Evolutionary conservation across 2,888 invertebrate species (phyloP).

Genomic region (Gastracanthus pulcherrimus): DNA sequence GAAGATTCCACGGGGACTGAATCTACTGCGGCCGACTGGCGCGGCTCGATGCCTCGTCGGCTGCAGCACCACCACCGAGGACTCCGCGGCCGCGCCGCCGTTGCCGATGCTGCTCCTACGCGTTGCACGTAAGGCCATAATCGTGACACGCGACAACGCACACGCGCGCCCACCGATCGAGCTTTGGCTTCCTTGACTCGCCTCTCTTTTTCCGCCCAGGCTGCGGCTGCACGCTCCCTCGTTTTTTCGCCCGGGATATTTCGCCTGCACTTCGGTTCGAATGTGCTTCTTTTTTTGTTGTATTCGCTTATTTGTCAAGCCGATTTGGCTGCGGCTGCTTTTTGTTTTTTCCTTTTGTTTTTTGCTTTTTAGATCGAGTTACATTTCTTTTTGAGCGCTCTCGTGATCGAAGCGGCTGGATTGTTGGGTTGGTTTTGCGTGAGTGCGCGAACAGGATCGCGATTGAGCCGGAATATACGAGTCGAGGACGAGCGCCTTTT

Average conservation of each 20-base stretch:
- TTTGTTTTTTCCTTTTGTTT: conserved; percentile 13
- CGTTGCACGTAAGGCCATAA: conserved; percentile 47
- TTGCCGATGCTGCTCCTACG: conserved; percentile 38
- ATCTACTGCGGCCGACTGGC: conserved; percentile 1
- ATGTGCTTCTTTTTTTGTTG: background rate
- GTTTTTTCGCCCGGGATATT: too few species aligned
- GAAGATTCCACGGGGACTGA: conserved; percentile 41
- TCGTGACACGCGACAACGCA: conserved; percentile 2
- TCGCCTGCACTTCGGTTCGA: background rate
- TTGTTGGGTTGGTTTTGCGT: conserved; percentile 27
- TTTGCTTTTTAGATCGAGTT: too few species aligned
- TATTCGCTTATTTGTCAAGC: background rate
- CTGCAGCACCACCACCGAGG: conserved; percentile 29
- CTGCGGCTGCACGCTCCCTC: background rate
- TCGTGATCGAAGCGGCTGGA: background rate
- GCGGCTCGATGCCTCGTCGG: conserved; percentile 41
- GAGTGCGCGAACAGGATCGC: background rate
- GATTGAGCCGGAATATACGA: background rate
- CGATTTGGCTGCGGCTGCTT: background rate
- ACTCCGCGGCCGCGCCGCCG: too few species aligned
- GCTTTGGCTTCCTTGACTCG: background rate
- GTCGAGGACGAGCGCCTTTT: background rate
- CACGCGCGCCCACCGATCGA: background rate
- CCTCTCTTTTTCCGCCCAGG: background rate
- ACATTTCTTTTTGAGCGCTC: background rate